These are phyloP conservation scores for Lepidostoma basale DNA, from an alignment of 1,140 invertebrate species.

Conservation along the genomic window DNA sequence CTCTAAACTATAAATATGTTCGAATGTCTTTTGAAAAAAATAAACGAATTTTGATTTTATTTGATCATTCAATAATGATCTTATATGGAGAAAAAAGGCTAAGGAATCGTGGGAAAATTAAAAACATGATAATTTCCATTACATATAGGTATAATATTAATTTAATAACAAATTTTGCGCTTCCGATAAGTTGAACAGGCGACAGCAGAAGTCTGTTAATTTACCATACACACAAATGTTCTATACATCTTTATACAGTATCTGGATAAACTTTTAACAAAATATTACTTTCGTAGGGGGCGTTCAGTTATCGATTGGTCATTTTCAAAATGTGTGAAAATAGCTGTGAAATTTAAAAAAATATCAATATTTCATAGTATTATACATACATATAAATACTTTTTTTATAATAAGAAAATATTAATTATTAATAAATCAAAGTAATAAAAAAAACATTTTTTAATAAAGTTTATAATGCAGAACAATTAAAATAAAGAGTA, in stretches of 20 bases:
- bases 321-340: slow-evolving; percentile 10
- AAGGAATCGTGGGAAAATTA: too few relatives aligned
- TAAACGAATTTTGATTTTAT: too few relatives aligned
- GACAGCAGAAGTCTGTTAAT: not conserved
- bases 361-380: too few relatives aligned
- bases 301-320: slow-evolving; percentile 16
- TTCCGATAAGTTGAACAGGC: slow-evolving; percentile 2
- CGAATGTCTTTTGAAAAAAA: too few relatives aligned
- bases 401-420: not conserved
- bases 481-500: not conserved
- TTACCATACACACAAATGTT: not conserved
- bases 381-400: not conserved
- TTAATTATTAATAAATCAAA: not conserved
- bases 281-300: not conserved
- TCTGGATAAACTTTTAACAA: slow-evolving; percentile 13
- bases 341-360: too few relatives aligned
- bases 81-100: not conserved
- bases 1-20: too few relatives aligned
- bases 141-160: slow-evolving; percentile 26
- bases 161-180: slow-evolving; percentile 28
- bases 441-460: not conserved
- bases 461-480: not conserved
- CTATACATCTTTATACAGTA: slow-evolving; percentile 3
- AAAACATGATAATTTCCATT: not conserved
- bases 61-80: too few relatives aligned